Evolutionary conservation across 2,113 vertebrate genomes (phyloP).

Genomic region (Circaetus cinerascens): DNA sequence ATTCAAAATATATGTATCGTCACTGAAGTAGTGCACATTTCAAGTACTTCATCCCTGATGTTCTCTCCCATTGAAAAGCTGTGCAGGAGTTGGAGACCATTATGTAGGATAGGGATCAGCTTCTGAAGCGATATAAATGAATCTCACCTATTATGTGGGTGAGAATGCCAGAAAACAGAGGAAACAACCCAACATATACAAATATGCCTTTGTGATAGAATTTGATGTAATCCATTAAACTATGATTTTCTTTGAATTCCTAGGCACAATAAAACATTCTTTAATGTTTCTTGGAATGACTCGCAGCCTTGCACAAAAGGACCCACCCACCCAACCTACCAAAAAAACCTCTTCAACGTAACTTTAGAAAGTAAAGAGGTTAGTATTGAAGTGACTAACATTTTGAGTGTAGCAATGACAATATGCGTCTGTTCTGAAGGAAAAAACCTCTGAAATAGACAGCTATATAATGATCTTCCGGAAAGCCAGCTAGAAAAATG

Average conservation of each 20-base stretch:
- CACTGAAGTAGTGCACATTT: not conserved
- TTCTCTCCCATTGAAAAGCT: not conserved
- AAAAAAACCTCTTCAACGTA: not conserved
- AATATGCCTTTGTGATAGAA: not conserved
- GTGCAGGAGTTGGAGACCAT: not conserved
- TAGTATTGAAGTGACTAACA: not conserved
- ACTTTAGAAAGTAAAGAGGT: not conserved
- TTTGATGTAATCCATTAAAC: not conserved
- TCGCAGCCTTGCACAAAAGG: not conserved
- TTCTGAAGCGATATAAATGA: not conserved
- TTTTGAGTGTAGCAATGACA: not conserved
- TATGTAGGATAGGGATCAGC: not conserved
- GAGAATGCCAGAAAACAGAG: not conserved
- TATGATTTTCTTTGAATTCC: not conserved
- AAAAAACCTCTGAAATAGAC: not conserved
- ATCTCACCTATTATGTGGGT: not conserved
- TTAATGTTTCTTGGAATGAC: not conserved
- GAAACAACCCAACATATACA: not conserved
- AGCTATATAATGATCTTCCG: not conserved
- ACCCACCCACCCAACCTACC: fast-evolving
- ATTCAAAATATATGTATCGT: not conserved
- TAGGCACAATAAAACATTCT: not conserved
- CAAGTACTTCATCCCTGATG: not conserved
- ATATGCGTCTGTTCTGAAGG: not conserved
- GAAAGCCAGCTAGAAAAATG: not conserved